These are phyloP conservation scores for Orthosia cruda DNA, from an alignment of 2,888 invertebrate genomes.

Conservation along the genomic window DNA sequence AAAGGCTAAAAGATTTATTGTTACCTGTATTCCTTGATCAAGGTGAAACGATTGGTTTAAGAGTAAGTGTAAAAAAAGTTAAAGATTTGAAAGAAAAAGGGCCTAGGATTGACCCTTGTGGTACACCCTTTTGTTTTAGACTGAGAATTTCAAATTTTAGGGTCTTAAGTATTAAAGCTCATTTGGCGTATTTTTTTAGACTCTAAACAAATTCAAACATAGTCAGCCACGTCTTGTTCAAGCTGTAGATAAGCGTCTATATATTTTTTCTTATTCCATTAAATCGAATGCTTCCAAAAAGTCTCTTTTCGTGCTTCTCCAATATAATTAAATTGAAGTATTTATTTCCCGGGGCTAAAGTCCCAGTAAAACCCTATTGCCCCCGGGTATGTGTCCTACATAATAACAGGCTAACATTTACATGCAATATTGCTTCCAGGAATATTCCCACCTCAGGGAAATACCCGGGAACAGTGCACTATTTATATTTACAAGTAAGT, in stretches of 20 bases:
- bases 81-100: background rate
- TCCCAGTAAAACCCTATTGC: slow-evolving; percentile 14
- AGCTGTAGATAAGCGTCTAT: no score
- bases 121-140: background rate
- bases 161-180: background rate
- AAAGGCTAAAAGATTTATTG: slow-evolving; percentile 35
- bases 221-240: background rate
- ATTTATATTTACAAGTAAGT: slow-evolving; percentile 19
- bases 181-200: background rate
- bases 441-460: slow-evolving; percentile 50
- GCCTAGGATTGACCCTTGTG: slow-evolving; percentile 3
- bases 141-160: background rate
- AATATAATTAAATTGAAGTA: background rate
- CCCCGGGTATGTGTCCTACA: slow-evolving; percentile 30
- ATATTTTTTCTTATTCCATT: background rate
- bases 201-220: background rate
- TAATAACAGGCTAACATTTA: slow-evolving; percentile 49
- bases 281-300: background rate
- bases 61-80: background rate
- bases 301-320: background rate
- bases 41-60: slow-evolving; percentile 25
- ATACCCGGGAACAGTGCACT: slow-evolving; percentile 19
- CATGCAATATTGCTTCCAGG: slow-evolving; percentile 44
- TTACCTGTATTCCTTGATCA: slow-evolving; percentile 35
- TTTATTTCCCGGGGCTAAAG: background rate